Base-by-base conservation (phyloP, 2,797 vertebrate genomes). In the Pipistrellus nathusii region DNA sequence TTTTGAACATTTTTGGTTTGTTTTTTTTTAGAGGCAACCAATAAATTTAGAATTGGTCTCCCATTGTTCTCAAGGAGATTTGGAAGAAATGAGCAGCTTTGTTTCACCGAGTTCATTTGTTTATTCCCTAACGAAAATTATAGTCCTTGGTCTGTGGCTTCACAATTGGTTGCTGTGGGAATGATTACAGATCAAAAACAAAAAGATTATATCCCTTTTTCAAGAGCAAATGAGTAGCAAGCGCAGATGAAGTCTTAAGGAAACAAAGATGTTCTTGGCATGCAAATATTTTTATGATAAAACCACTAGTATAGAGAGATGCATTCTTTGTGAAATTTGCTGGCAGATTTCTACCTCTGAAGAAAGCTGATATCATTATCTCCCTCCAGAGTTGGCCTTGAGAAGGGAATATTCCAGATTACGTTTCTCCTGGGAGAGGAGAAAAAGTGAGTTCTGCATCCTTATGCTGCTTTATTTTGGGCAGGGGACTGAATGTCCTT, bases 261-360 rank as follows among this genome's bases (percentile, higher is more conserved):
- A 86, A 96, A 96, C 62, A 53, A 93, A 96, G 90, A 82, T 68
- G 11, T 8, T 78, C 75, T n/a, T 73, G 95, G 94, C 88, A 68
- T 91, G 94, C 59, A 96, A 97, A 78, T 89, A 89, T 95, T 93
- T 96, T 91, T 15, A 21, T 21, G 85, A 85, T 80, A 91, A 96
- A 95, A 35, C 55, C 68, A 55, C 21, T 55, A 55, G 53, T 55
- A 84, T 21, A 78, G 62, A 30, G 30, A 32, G 53, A 12, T 38
- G 72, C 44, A 80, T 32, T 91, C 13, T 88, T 82, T 82, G 77
- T 69, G 57, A 85, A 77, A 85, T 18, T 72, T 82, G 51, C 25
- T 53, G 25, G 64, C 62, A 72, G 51, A 87, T 38, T 76, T 91
- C 69, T 53, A 72, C 82, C 76, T 81, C 48, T 90, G 76, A 68